Base-by-base conservation (phyloP, 2,888 invertebrate species). In the Rhorus exstirpatorius region DNA sequence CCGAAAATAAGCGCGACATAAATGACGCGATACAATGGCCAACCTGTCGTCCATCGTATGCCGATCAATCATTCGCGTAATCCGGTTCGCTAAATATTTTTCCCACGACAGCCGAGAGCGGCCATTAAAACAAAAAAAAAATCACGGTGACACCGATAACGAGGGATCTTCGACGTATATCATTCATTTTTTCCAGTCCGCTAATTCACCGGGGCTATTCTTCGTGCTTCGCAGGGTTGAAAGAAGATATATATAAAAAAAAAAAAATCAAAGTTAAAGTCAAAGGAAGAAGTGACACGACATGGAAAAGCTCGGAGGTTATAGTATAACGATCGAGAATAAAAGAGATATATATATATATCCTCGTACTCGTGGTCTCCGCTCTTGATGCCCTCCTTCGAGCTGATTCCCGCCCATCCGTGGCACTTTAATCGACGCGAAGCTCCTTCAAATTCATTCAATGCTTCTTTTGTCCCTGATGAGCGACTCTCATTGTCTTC, bases 381-480 rank as follows among this genome's bases (percentile, higher is more conserved):
- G n/a, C n/a, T n/a, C n/a, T n/a, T n/a, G n/a, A 41, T 46, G 31
- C 46, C 24, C 21, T 46, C 31, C 31, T 6, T 2, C 31, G 31
- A 31, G 31, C 6, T 31, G 3, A 3, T 6, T 6, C 6, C 31
- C 31, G 31, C 3, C 31, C 2, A 31, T 31, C 31, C 49, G 49
- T 58, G 17, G 38, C 38, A 38, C 63, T 41, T 53, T 78, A 82
- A 85, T 85, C 83, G 83, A 82, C 82, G 72, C n/a, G n/a, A 60
- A 51, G 71, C 46, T 80, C 61, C 79, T 85, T 85, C 79, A 75
- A 80, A 83, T 79, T 17, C 58, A 80, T 49, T 75, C 78, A 76
- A 80, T 75, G 55, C 65, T 41, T 58, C 75, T 79, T 76, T 84
- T 84, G 79, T 85, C 46, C 65, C 14, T 41, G 68, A 49, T 51